These are phyloP conservation scores for Acropora tenuis DNA, from an alignment of 64 coral and sea anemone genomes.

Conservation along the genomic window DNA sequence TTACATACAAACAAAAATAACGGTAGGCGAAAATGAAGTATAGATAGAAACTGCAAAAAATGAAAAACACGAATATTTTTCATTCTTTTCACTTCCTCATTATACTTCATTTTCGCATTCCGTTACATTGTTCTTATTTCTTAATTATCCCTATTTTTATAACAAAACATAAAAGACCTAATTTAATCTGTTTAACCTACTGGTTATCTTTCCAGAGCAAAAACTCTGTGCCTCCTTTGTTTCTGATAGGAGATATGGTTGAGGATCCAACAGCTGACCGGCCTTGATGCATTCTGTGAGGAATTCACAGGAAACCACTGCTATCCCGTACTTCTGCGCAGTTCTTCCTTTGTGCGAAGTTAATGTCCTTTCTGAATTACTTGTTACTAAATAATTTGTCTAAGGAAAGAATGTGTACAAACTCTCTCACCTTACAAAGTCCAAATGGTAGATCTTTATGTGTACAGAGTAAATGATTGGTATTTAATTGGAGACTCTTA, in stretches of 20 bases:
- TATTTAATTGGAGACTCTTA: no score
- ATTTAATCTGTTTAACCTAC: background rate
- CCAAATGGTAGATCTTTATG: no score
- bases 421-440: background rate
- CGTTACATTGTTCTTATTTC: no score
- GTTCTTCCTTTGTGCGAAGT: conserved; percentile 87
- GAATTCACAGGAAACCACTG: conserved; percentile 77
- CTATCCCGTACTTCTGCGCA: conserved; percentile 71
- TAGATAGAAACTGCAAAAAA: no score
- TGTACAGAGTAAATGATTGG: no score
- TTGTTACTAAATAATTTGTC: conserved; percentile 82
- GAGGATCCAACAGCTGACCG: conserved; percentile 57
- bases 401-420: conserved; percentile 3
- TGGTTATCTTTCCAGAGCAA: conserved; percentile 68
- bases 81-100: no score
- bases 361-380: conserved; percentile 50
- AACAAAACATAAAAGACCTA: no score
- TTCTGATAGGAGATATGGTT: conserved; percentile 42
- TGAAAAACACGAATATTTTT: no score
- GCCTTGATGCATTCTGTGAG: conserved; percentile 56
- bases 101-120: no score
- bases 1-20: no score
- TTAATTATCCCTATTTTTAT: no score
- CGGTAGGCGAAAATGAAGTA: no score
- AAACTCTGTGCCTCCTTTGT: conserved; percentile 50